Percentiles rank a stretch among this genome's conserved stretches.
phyloP scores from a whole-genome alignment of 2,888 invertebrate species.

The Eledona agricola region DNA sequence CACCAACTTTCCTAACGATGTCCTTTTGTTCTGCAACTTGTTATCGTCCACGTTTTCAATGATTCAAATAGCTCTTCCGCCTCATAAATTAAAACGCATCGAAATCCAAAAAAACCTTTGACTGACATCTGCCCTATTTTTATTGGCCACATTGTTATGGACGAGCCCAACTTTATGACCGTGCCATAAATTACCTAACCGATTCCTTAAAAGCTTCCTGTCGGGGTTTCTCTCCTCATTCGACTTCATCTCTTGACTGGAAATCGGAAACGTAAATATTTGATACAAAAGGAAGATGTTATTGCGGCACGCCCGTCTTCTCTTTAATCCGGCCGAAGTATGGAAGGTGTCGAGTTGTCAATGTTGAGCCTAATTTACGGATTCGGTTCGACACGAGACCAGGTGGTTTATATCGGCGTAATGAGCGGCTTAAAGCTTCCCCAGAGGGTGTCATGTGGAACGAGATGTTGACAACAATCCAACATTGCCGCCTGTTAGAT shows the following conservation, averaged over 20 bases:
- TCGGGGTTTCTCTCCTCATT: constrained; percentile 1
- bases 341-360: constrained; percentile 26
- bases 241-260: neutral
- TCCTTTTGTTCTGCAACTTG: constrained; percentile 28
- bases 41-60: constrained; percentile 11
- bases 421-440: constrained; percentile 52
- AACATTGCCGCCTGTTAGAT: no score
- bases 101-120: constrained; percentile 9
- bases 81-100: no score
- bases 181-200: constrained; percentile 16
- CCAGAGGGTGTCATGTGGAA: constrained; percentile 32
- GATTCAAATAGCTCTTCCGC: no score
- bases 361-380: constrained; percentile 35
- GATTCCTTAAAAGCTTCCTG: neutral
- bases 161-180: constrained; percentile 13
- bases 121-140: constrained; percentile 46
- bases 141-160: constrained; percentile 43
- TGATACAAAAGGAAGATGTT: constrained; percentile 2
- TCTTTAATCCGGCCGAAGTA: constrained; percentile 7
- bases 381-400: constrained; percentile 42
- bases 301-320: neutral
- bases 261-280: neutral
- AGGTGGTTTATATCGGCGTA: constrained; percentile 56
- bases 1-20: constrained; percentile 30
- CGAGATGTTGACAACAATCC: constrained; percentile 17